A percentile compares a stretch with the other conserved stretches of the same genome.
Evolutionary conservation across 2,113 vertebrate genomes (phyloP).

Genomic region (Lipotes vexillifer): DNA sequence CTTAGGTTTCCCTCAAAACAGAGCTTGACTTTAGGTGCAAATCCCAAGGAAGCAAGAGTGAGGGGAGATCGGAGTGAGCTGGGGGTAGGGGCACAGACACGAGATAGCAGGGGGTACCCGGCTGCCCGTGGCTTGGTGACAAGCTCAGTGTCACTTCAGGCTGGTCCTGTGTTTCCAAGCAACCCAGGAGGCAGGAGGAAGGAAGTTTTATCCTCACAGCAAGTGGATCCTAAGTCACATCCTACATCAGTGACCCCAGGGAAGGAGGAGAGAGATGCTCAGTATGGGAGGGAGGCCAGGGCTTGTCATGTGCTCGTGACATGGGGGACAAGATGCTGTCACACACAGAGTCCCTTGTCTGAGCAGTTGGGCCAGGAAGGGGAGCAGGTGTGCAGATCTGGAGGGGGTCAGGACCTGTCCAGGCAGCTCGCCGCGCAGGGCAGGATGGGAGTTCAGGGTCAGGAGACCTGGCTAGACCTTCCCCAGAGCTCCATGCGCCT

Average conservation of each 20-base stretch:
- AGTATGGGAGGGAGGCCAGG: too few relatives aligned
- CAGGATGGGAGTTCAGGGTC: fast-evolving
- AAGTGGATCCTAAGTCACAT: not conserved
- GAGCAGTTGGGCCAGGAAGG: not conserved
- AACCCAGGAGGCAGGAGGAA: not conserved
- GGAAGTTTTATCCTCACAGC: not conserved
- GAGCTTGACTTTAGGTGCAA: not conserved
- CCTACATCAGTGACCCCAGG: not conserved
- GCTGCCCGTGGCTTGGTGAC: not conserved
- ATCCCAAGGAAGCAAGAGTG: not conserved
- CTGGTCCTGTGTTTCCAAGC: not conserved
- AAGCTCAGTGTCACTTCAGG: not conserved
- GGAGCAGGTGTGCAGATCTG: fast-evolving
- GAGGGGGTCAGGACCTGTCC: not conserved
- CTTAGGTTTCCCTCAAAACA: not conserved
- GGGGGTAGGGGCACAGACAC: fast-evolving
- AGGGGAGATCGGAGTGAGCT: fast-evolving
- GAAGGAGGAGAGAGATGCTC: not conserved
- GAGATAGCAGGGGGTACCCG: fast-evolving
- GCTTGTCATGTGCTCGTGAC: not conserved
- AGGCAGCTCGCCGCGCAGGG: fast-evolving
- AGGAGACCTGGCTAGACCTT: not conserved
- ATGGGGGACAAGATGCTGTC: not conserved
- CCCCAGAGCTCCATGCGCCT: not conserved
- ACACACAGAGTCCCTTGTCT: fast-evolving